phyloP scores from a whole-genome alignment of 2,113 vertebrate species.

The Rhizomys pruinosus region DNA sequence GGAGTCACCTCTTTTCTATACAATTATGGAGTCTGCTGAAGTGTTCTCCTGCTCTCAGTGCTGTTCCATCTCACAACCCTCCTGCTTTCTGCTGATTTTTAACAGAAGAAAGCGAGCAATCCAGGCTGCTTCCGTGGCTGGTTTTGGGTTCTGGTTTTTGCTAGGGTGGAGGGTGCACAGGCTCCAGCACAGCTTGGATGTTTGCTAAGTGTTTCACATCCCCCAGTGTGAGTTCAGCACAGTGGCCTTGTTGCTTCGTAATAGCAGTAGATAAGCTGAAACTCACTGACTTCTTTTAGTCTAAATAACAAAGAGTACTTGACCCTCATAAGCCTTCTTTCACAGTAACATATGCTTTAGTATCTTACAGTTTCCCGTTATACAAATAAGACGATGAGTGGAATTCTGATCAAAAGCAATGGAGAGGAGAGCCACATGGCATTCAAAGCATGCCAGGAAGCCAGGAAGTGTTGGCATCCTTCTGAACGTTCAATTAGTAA shows the following conservation, averaged over 20 bases:
- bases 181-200: fast-evolving
- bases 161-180: fast-evolving
- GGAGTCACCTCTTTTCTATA: not conserved
- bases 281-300: not conserved
- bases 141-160: not conserved
- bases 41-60: not conserved
- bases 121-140: not conserved
- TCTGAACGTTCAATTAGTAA: not conserved
- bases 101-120: not conserved
- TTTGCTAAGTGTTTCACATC: no score
- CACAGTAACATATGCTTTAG: not conserved
- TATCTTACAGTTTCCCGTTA: not conserved
- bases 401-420: not conserved
- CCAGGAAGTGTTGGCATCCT: not conserved
- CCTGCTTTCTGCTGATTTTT: not conserved
- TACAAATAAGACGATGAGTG: not conserved
- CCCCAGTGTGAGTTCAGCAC: fast-evolving
- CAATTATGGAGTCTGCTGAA: not conserved
- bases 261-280: not conserved
- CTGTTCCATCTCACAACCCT: not conserved
- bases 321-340: not conserved
- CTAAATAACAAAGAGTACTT: not conserved
- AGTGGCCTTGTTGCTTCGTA: not conserved
- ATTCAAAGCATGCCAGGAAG: not conserved
- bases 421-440: not conserved